A percentile compares a stretch with the other conserved stretches of the same genome.
Evolutionary conservation across 2,888 invertebrate species (phyloP).

Genomic region (Brachypalpus laphriformis): DNA sequence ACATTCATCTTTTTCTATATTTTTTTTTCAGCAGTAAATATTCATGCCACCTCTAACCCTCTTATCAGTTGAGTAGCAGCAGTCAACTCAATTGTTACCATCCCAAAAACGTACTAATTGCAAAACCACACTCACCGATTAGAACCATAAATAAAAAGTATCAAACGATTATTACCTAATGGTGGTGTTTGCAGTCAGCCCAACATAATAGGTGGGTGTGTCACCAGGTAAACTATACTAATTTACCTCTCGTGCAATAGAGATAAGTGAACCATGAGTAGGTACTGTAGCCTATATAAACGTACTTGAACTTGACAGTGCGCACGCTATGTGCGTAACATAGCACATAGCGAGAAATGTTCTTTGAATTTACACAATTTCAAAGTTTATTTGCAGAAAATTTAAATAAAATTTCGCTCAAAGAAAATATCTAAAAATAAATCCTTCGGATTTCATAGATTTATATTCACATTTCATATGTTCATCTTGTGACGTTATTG

Average conservation of each 20-base stretch:
- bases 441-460: constrained; percentile 4
- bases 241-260: constrained; percentile 1
- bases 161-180: background rate
- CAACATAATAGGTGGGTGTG: constrained; percentile 16
- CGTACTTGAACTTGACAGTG: constrained; percentile 31
- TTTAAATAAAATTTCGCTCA: background rate
- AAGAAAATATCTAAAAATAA: constrained; percentile 26
- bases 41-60: background rate
- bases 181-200: background rate
- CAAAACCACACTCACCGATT: constrained; percentile 15
- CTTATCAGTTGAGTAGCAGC: background rate
- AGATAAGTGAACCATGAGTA: background rate
- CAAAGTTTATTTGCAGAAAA: background rate
- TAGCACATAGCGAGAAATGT: constrained; percentile 9
- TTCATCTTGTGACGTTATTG: background rate
- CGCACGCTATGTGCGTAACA: too few relatives aligned
- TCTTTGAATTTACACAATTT: background rate
- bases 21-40: background rate
- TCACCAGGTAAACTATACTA: background rate
- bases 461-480: constrained; percentile 1
- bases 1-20: background rate
- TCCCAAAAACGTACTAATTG: constrained; percentile 5
- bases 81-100: constrained; percentile 4
- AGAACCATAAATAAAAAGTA: constrained; percentile 8
- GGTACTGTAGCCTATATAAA: background rate